A percentile compares a stretch with the other conserved stretches of the same genome.
Evolutionary conservation across 2,113 vertebrate genomes (phyloP).

Genomic region (Vicugna pacos): DNA sequence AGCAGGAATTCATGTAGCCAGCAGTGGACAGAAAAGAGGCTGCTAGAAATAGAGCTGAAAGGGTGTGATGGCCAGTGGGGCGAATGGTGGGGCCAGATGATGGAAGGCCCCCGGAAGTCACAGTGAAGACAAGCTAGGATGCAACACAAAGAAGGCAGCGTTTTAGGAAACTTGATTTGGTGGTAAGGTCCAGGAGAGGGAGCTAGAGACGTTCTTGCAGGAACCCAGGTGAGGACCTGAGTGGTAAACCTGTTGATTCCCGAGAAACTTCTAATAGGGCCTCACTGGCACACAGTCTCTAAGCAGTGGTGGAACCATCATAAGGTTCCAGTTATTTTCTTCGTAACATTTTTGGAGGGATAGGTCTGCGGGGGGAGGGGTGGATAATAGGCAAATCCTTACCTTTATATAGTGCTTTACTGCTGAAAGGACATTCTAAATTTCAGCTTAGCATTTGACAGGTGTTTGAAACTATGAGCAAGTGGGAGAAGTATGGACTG

Average conservation of each 20-base stretch:
- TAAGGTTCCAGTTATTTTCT: neutral
- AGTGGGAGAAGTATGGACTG: neutral
- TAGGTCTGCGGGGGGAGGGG: neutral
- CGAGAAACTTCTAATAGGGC: neutral
- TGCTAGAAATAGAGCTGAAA: neutral
- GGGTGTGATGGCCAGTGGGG: neutral
- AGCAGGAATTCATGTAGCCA: neutral
- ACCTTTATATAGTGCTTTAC: neutral
- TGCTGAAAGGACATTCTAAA: neutral
- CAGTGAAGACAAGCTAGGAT: neutral
- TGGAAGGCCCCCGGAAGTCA: neutral
- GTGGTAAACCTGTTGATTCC: neutral
- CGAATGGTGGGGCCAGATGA: neutral
- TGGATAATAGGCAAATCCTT: neutral
- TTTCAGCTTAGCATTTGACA: neutral
- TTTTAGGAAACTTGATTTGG: neutral
- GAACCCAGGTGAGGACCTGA: neutral
- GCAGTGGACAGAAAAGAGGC: neutral
- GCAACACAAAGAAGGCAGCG: neutral
- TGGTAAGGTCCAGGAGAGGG: neutral
- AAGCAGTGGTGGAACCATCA: neutral
- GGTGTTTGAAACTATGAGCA: neutral
- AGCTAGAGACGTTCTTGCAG: neutral
- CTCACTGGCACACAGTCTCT: neutral
- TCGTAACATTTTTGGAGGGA: neutral